These are phyloP conservation scores for Cryptosula pallasiana DNA, from an alignment of 2,888 invertebrate species.

Conservation along the genomic window DNA sequence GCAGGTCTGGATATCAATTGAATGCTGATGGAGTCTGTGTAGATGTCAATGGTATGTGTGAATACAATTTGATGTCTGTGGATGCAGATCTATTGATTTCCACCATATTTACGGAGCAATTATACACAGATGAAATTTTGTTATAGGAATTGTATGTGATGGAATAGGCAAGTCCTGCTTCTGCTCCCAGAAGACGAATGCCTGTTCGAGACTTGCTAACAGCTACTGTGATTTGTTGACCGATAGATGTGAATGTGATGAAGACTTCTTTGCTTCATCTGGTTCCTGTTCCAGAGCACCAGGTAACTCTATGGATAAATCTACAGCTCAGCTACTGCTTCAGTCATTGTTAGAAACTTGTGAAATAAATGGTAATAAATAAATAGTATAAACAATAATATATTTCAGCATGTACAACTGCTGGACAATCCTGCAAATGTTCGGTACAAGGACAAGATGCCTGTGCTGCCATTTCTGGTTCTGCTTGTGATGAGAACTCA, in stretches of 20 bases:
- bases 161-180: not conserved
- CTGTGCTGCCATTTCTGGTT: not conserved
- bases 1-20: not conserved
- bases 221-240: not conserved
- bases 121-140: too few species aligned
- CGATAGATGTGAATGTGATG: slow-evolving; percentile 1
- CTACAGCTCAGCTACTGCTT: too few species aligned
- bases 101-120: too few species aligned
- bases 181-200: not conserved
- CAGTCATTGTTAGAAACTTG: not conserved
- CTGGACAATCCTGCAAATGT: not conserved
- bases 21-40: not conserved
- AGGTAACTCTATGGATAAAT: not conserved
- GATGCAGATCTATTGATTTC: too few species aligned
- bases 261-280: not conserved
- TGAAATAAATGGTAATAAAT: not conserved
- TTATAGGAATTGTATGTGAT: not conserved
- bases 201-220: not conserved
- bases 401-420: not conserved
- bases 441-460: not conserved
- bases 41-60: not conserved
- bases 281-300: not conserved
- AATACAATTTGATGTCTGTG: too few species aligned
- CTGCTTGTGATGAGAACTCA: not conserved
- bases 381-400: not conserved